Base-by-base conservation (phyloP, 1,140 invertebrate genomes). In the Bicyclus anynana region DNA sequence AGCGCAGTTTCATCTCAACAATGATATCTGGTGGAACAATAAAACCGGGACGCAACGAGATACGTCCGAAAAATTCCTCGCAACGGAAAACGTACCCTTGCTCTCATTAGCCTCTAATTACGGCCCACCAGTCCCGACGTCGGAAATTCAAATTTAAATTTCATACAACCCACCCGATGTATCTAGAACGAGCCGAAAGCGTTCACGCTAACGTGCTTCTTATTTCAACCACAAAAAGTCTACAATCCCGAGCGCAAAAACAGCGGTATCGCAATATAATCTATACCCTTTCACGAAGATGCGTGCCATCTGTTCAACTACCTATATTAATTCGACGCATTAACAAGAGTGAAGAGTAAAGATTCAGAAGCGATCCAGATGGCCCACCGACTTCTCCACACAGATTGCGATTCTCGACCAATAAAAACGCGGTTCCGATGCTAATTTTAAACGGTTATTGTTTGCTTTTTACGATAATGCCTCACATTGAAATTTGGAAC, bases 391-490 rank as follows among this genome's bases (percentile, higher is more conserved):
- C 52, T 54, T 56, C 57, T 66, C 44, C 58, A 68, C 72, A 68
- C 62, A 77, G 79, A 82, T 78, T 83, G 72, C 67, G 72, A 85
- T 80, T 84, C 83, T 79, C 75, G 69, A 77, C 60, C 73, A 84
- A 80, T 80, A 87, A 84, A 82, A 80, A 74, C 69, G 62, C 65
- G 66, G 6, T 44, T 20, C 66, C 71, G 71, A 68, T 77, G 69
- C 77, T 72, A 83, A 81, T 80, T 84, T 85, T 84, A 82, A 85
- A 87, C 73, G 80, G 79, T 81, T 87, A 87, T 84, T 83, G 77
- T 87, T 81, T 80, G 76, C 75, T 80, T 80, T 86, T 87, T 85
- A 87, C 80, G 82, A 80, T 87, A 85, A 85, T 87, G 75, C 65
- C 66, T 72, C 71, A 74, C 79, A 82, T 87, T 83, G 79, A 82